Conservation (phyloP, 1,140 invertebrate species). For the Mycetomoellerius zeteki region DNA sequence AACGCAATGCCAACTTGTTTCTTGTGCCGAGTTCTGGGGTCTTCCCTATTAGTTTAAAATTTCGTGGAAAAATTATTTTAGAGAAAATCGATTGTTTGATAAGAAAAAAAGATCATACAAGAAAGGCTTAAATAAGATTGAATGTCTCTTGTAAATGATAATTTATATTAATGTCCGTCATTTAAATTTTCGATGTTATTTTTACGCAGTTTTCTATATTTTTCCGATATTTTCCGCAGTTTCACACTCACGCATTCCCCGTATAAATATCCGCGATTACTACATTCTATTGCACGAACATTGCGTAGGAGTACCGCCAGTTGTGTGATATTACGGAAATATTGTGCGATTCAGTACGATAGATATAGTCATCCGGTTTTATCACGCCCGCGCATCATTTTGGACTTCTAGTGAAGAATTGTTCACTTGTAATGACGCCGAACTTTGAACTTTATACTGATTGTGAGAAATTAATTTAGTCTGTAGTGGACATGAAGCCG, state of each 20-base stretch:
- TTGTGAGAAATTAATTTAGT: not conserved
- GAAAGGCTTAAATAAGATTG: not conserved
- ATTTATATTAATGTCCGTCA: not conserved
- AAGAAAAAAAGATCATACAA: not conserved
- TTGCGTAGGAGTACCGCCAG: constrained; percentile 48
- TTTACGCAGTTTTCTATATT: not conserved
- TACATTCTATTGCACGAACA: constrained; percentile 11
- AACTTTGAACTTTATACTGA: constrained; percentile 67
- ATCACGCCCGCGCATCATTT: not conserved
- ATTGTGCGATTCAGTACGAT: constrained; percentile 3
- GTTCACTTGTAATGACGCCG: not conserved
- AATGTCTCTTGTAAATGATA: not conserved
- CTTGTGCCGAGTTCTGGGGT: no score
- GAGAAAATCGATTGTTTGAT: not conserved
- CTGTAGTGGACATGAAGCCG: not conserved
- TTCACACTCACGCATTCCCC: not conserved
- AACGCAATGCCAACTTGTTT: no score
- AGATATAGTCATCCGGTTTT: constrained; percentile 13
- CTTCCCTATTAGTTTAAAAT: no score
- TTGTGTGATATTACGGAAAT: constrained; percentile 45
- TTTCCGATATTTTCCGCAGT: constrained; percentile 8
- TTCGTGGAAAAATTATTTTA: not conserved
- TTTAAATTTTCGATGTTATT: not conserved
- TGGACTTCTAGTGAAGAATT: not conserved
- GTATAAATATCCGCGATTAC: constrained; percentile 30